Base-by-base conservation (phyloP, 1,140 invertebrate genomes). In the Drosophila kohkoa region DNA sequence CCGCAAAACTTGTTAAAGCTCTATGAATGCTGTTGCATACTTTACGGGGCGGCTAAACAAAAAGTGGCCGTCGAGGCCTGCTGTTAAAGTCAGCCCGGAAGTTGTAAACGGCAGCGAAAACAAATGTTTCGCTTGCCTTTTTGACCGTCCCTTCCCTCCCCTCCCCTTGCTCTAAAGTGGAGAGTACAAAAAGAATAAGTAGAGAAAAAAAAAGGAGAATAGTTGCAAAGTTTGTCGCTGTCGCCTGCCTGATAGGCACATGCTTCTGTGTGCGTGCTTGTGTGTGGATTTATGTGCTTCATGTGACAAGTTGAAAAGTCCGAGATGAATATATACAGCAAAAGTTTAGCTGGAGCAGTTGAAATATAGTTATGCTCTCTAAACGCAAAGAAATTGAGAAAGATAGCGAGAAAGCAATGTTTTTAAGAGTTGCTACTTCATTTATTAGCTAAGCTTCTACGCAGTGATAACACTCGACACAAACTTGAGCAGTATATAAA, bases 81-180 rank as follows among this genome's bases (percentile, higher is more conserved):
- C 32, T 63, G 66, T 80, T 86, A 51, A 80, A 87, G 79, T 57
- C 65, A 41, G 52, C 46, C 46, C 69, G 77, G 77, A 87, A 82
- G 79, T 82, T 87, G 83, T 88, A 87, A 82, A 66, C 67, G 79
- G 81, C 63, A 51, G 69, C 79, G 63, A 82, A 69, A 80, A 88
- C 85, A 83, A 87, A 83, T 88, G 74, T 83, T 67, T 77, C 80
- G 73, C 80, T 88, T 87, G 83, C 70, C 83, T 67, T 70, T 79
- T 80, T 79, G 79, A 87, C 68, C 77, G 65, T 54, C 45, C 60
- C 64, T 71, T 72, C 74, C 38, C 46, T 32, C 1, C 13, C 1
- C 25, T 15, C 62, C 57, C 25, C 57, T 32, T 43, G 13, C 54
- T 70, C 62, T n/a, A 58, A 77, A 73, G 25, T 67, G 63, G 51